phyloP scores from a whole-genome alignment of 2,797 vertebrate genomes.

The Anas flavirostris region DNA sequence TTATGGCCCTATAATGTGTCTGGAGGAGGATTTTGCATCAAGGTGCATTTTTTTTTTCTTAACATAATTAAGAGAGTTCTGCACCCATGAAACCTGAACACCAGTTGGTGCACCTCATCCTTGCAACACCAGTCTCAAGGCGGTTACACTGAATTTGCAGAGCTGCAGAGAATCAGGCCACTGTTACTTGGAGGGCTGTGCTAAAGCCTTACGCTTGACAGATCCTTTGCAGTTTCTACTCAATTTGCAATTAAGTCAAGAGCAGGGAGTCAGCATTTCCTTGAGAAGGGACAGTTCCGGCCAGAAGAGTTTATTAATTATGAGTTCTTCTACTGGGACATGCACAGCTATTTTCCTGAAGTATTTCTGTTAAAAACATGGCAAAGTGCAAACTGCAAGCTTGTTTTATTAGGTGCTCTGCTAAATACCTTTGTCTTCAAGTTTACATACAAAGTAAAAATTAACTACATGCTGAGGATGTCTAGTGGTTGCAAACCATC shows the following conservation, averaged over 20 bases:
- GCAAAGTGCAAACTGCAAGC: neutral
- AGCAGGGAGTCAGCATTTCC: neutral
- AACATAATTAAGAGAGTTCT: neutral
- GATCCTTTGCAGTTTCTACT: neutral
- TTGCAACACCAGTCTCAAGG: neutral
- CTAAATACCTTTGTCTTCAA: neutral
- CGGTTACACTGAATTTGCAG: neutral
- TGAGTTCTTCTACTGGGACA: neutral
- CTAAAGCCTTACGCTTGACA: neutral
- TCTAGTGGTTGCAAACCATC: neutral
- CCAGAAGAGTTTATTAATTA: neutral
- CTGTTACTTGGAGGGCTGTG: neutral
- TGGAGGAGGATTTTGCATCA: neutral
- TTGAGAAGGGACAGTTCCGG: neutral
- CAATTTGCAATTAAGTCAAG: rapidly evolving
- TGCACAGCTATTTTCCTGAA: neutral
- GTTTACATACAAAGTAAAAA: neutral
- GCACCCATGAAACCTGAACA: rapidly evolving
- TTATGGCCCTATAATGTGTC: neutral
- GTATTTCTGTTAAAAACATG: neutral
- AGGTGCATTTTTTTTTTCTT: neutral
- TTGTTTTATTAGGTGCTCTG: rapidly evolving
- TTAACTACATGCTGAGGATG: neutral
- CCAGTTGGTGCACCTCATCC: neutral
- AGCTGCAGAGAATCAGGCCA: neutral